These are phyloP conservation scores for Jacana jacana DNA, from an alignment of 2,113 vertebrate species.

Conservation along the genomic window DNA sequence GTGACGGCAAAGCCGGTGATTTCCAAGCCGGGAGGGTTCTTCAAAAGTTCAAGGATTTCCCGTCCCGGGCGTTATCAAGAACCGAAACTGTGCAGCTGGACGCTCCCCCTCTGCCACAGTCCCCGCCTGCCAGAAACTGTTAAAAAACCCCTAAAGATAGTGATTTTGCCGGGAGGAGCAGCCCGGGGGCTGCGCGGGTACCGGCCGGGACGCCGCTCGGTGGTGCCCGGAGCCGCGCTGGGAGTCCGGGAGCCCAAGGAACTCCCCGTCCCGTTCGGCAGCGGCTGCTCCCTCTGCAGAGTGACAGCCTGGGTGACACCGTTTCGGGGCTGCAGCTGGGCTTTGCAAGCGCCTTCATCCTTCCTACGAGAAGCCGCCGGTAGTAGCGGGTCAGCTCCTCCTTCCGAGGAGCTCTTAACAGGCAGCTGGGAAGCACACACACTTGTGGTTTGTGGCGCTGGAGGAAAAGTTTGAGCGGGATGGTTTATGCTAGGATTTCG, in stretches of 20 bases:
- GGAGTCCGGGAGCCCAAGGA: fast-evolving
- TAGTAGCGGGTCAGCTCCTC: neutral
- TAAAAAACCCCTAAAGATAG: fast-evolving
- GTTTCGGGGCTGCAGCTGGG: neutral
- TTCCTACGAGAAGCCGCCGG: neutral
- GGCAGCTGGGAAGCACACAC: neutral
- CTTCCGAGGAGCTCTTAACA: neutral
- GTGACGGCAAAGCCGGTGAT: neutral
- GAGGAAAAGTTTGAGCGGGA: neutral
- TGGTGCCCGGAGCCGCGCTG: neutral
- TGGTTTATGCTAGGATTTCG: neutral
- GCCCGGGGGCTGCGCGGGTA: neutral
- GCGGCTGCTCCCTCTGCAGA: neutral
- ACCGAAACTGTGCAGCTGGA: neutral
- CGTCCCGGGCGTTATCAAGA: neutral
- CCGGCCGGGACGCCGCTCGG: neutral
- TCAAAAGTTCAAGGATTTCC: neutral
- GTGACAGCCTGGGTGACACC: neutral
- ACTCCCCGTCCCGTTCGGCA: neutral
- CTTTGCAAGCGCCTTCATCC: neutral
- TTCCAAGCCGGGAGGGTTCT: neutral
- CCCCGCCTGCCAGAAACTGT: neutral
- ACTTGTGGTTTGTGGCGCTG: neutral
- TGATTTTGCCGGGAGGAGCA: neutral
- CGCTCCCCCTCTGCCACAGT: neutral